Percentiles rank a stretch among this genome's conserved stretches.
Evolutionary conservation across 1,140 invertebrate species (phyloP).

Genomic region (Tetraneura akinire): DNA sequence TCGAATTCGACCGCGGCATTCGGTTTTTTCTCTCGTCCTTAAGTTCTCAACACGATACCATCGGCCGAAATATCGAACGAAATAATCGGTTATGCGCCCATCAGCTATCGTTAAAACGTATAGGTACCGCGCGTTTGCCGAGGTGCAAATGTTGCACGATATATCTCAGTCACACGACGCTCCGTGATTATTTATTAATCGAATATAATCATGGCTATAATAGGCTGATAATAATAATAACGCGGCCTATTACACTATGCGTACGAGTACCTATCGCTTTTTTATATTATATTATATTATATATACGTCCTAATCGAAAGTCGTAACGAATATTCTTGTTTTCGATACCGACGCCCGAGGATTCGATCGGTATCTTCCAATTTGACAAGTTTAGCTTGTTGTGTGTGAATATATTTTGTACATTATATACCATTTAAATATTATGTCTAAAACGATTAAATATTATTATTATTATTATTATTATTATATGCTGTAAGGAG

Average conservation of each 20-base stretch:
- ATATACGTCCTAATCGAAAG: no score
- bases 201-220: background rate
- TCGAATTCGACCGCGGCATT: background rate
- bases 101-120: no score
- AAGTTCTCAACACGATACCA: constrained; percentile 2
- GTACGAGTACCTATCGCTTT: no score
- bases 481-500: no score
- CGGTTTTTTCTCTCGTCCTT: no score
- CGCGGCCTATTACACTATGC: background rate
- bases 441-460: constrained; percentile 9
- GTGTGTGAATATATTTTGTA: background rate
- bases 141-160: background rate
- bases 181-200: constrained; percentile 20
- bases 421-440: background rate
- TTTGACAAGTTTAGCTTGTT: constrained; percentile 22
- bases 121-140: background rate
- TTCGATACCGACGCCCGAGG: constrained; percentile 31
- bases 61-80: constrained; percentile 2
- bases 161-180: constrained; percentile 5
- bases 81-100: background rate
- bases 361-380: constrained; percentile 2
- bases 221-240: constrained; percentile 23
- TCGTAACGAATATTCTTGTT: constrained; percentile 9
- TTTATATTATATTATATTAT: background rate
- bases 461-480: background rate